Evolutionary conservation across 2,888 invertebrate species (phyloP).

Genomic region (Brachyopa scutellaris): DNA sequence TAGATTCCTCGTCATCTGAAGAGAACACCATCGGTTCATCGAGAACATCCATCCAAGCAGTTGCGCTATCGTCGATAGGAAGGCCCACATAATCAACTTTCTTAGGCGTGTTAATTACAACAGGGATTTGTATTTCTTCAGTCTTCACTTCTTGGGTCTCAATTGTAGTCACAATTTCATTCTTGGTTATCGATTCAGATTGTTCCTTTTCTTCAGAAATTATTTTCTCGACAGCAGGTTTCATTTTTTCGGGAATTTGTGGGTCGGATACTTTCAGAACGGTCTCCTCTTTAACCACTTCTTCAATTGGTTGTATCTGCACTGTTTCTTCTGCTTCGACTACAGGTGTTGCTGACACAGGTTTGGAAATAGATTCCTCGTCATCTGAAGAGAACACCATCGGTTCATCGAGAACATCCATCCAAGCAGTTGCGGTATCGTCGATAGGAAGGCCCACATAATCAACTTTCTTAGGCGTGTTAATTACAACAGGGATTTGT

Average conservation of each 20-base stretch:
- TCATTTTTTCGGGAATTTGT: too few relatives aligned
- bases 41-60: conserved; percentile 75
- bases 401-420: conserved; percentile 78
- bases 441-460: conserved; percentile 75
- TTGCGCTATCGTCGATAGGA: conserved; percentile 75
- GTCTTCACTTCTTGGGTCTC: background rate
- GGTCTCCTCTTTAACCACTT: conserved; percentile 74
- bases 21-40: conserved; percentile 59
- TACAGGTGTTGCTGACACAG: conserved; percentile 20
- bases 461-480: conserved; percentile 12
- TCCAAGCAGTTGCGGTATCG: conserved; percentile 76
- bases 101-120: background rate
- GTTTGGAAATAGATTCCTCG: conserved; percentile 64
- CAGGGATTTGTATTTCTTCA: background rate
- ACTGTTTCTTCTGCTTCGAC: background rate
- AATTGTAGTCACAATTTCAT: background rate
- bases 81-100: conserved; percentile 70
- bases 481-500: background rate
- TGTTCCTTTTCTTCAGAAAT: background rate
- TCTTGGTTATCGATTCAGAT: background rate
- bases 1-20: conserved; percentile 71
- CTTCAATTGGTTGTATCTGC: conserved; percentile 73
- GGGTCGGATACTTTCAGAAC: background rate
- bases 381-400: conserved; percentile 76
- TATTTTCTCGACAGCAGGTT: background rate